Conservation (phyloP, 2,888 invertebrate species). For the Strigamia crassipes region DNA sequence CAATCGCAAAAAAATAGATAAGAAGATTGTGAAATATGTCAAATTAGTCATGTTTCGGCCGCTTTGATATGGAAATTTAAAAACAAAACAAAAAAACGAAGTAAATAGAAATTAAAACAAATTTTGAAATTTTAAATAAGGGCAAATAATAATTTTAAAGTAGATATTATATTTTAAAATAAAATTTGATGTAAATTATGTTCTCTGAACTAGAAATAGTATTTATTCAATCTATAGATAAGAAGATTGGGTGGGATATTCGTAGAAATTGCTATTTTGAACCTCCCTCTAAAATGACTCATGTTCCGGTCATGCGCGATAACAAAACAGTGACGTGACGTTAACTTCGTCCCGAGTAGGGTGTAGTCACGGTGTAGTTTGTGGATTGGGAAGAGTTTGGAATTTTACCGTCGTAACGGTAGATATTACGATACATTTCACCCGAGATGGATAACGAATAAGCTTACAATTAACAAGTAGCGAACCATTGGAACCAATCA, state of each 20-base stretch:
- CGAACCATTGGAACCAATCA: neutral
- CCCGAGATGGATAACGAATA: neutral
- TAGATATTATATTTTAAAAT: too few relatives aligned
- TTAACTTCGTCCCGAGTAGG: slow-evolving; percentile 8
- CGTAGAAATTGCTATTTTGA: neutral
- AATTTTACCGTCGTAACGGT: neutral
- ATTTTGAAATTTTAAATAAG: too few relatives aligned
- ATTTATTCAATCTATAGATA: neutral
- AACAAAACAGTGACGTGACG: neutral
- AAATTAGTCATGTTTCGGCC: too few relatives aligned
- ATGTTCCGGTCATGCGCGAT: neutral
- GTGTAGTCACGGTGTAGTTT: slow-evolving; percentile 17
- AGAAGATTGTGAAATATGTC: too few relatives aligned
- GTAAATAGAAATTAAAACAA: too few relatives aligned
- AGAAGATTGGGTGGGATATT: neutral
- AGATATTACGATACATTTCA: neutral
- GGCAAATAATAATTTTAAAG: neutral
- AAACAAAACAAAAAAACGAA: too few relatives aligned
- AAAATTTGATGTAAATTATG: too few relatives aligned
- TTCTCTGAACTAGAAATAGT: neutral
- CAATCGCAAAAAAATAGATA: too few relatives aligned
- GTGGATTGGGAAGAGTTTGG: slow-evolving; percentile 10
- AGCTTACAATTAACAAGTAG: neutral
- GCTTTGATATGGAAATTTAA: too few relatives aligned
- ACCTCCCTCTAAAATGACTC: neutral